These are phyloP conservation scores for Sesamia inferens DNA, from an alignment of 2,888 invertebrate genomes.

Conservation along the genomic window DNA sequence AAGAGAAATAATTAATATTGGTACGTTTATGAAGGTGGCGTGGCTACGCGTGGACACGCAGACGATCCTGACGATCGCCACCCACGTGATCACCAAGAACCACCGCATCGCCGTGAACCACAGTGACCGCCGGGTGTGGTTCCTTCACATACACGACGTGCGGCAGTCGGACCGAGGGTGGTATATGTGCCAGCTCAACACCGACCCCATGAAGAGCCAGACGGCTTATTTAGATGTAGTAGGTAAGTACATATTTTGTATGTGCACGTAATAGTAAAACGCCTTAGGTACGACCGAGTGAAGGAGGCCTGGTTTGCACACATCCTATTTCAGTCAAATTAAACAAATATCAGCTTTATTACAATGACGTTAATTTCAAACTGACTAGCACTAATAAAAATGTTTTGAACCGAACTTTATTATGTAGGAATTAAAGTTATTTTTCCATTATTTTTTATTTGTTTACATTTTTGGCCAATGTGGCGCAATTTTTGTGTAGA, in stretches of 20 bases:
- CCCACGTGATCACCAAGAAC: slow-evolving; percentile 97
- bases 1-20: too few species aligned
- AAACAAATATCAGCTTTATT: too few species aligned
- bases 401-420: too few species aligned
- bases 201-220: slow-evolving; percentile 98
- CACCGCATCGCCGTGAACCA: slow-evolving; percentile 96
- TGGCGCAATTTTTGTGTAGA: too few species aligned
- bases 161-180: slow-evolving; percentile 95
- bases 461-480: too few species aligned
- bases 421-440: too few species aligned
- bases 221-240: slow-evolving; percentile 96
- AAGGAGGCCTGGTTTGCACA: too few species aligned
- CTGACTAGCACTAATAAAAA: too few species aligned
- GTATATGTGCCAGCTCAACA: slow-evolving; percentile 98
- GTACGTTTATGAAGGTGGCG: slow-evolving; percentile 91
- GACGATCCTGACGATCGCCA: slow-evolving; percentile 97
- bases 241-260: slow-evolving; percentile 86
- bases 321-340: too few species aligned
- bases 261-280: slow-evolving; percentile 2
- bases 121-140: slow-evolving; percentile 96
- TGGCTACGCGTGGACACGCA: slow-evolving; percentile 98
- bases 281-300: not conserved
- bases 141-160: slow-evolving; percentile 95
- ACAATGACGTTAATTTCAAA: too few species aligned
- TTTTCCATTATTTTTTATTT: too few species aligned